A percentile compares a stretch with the other conserved stretches of the same genome.
Evolutionary conservation across 2,113 vertebrate species (phyloP).

Genomic region (Pteruthius melanotis): DNA sequence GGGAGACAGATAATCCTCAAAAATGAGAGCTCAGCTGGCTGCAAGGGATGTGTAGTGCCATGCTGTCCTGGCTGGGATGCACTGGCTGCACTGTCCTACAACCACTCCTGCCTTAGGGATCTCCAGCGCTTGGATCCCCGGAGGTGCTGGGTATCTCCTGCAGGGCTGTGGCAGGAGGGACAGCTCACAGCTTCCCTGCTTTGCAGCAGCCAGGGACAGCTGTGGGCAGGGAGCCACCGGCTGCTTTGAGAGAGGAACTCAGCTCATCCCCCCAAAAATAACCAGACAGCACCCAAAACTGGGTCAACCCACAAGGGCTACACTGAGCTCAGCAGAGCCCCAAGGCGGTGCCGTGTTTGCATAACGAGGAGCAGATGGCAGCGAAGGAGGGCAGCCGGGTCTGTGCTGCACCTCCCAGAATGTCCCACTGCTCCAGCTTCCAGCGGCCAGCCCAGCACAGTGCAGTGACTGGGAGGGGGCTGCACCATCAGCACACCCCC

Average conservation of each 20-base stretch:
- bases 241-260: not conserved
- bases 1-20: not conserved
- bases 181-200: not conserved
- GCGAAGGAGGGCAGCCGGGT: not conserved
- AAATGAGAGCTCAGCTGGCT: not conserved
- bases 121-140: not conserved
- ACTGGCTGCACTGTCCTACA: not conserved
- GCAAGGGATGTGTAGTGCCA: accelerated
- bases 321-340: not conserved
- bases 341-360: not conserved
- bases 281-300: not conserved
- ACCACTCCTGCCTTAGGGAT: not conserved
- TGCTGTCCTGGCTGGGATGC: not conserved
- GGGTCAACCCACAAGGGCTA: constrained; percentile 23
- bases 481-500: not conserved
- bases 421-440: not conserved
- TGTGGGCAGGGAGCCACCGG: not conserved
- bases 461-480: not conserved
- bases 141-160: not conserved
- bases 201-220: not conserved
- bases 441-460: accelerated
- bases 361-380: constrained; percentile 24
- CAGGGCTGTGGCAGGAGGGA: not conserved
- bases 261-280: not conserved
- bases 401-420: not conserved